phyloP scores from a whole-genome alignment of 2,113 vertebrate genomes.

The Mormyrus lacerda region DNA sequence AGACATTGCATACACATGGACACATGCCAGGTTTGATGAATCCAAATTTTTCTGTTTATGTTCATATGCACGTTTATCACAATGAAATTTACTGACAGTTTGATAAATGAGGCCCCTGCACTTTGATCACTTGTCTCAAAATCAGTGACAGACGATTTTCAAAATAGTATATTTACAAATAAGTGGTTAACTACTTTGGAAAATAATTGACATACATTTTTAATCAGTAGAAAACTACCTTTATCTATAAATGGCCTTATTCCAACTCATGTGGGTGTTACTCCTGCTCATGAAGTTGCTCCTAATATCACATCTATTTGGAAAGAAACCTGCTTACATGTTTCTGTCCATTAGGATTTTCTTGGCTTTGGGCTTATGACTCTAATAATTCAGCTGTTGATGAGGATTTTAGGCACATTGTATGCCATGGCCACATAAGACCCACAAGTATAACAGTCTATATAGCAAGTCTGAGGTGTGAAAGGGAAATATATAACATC shows the following conservation, averaged over 20 bases:
- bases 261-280: background rate
- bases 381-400: background rate
- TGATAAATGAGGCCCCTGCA: background rate
- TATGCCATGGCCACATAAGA: background rate
- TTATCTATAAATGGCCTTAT: background rate
- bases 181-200: background rate
- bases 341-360: background rate
- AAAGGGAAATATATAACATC: constrained; percentile 1
- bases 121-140: background rate
- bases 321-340: background rate
- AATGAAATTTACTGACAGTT: background rate
- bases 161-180: background rate
- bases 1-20: background rate
- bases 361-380: background rate
- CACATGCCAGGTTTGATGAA: background rate
- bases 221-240: background rate
- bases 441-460: background rate
- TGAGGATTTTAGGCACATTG: background rate
- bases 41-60: background rate
- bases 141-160: background rate
- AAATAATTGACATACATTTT: background rate
- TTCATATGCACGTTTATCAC: background rate
- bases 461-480: constrained; percentile 7
- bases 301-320: background rate
- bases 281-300: background rate